These are phyloP conservation scores for Dicycla oo DNA, from an alignment of 2,888 invertebrate genomes.

Conservation along the genomic window DNA sequence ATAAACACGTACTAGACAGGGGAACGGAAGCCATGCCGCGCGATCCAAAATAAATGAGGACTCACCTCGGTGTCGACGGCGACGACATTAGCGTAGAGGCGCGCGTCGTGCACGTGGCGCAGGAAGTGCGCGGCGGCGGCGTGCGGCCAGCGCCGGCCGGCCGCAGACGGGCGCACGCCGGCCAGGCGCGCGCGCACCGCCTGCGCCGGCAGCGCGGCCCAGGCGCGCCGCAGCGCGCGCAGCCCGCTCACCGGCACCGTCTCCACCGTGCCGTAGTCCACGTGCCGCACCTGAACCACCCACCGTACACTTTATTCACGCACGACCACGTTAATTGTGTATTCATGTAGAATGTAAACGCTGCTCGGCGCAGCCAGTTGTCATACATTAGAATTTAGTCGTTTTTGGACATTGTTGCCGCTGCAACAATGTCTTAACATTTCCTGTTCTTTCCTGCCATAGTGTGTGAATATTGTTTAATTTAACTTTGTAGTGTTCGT, in stretches of 20 bases:
- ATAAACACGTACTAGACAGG: no score
- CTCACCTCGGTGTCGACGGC: conserved; percentile 40
- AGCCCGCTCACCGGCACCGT: conserved; percentile 70
- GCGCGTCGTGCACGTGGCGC: conserved; percentile 74
- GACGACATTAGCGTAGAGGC: conserved; percentile 81
- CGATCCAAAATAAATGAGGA: not conserved
- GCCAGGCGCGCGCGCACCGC: conserved; percentile 88
- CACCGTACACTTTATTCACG: not conserved
- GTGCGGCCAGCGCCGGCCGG: conserved; percentile 85
- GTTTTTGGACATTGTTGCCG: no score
- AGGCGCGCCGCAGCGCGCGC: conserved; percentile 78
- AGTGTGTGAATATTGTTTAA: no score
- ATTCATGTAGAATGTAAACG: no score
- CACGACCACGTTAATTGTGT: not conserved
- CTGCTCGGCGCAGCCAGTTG: no score
- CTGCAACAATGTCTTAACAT: no score
- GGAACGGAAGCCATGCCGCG: not conserved
- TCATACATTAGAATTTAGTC: no score
- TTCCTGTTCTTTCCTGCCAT: no score
- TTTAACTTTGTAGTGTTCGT: no score
- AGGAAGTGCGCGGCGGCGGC: conserved; percentile 82
- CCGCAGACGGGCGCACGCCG: conserved; percentile 81
- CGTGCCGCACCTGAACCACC: conserved; percentile 85
- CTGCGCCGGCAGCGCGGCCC: conserved; percentile 86
- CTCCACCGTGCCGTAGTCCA: conserved; percentile 91